Percentiles rank a stretch among this genome's conserved stretches.
These are phyloP conservation scores for Pica pica DNA, from an alignment of 2,113 vertebrate species.

Conservation along the genomic window DNA sequence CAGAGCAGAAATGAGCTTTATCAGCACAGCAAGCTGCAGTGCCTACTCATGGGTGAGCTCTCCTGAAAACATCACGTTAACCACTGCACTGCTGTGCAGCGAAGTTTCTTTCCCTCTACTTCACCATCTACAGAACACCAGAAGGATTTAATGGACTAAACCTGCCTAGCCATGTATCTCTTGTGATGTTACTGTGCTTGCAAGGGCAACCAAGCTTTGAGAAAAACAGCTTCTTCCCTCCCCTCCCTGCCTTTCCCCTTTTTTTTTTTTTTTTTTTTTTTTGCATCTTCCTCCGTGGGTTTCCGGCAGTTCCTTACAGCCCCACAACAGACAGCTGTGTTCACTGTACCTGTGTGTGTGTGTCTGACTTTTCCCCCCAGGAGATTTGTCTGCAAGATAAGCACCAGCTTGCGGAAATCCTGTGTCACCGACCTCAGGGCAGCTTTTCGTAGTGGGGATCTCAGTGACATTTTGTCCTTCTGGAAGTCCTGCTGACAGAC, in stretches of 20 bases:
- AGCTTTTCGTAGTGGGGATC: not conserved
- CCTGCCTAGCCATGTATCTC: not conserved
- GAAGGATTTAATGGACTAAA: not conserved
- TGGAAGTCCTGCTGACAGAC: not conserved
- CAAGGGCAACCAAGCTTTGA: not conserved
- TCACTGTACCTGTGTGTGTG: not conserved
- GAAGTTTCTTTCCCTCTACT: not conserved
- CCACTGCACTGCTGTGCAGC: not conserved
- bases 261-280: not conserved
- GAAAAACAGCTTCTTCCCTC: slow-evolving; percentile 19
- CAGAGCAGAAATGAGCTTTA: not conserved
- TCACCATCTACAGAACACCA: not conserved
- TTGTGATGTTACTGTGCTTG: not conserved
- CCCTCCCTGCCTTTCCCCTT: not conserved
- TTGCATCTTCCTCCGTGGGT: not conserved
- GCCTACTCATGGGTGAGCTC: not conserved
- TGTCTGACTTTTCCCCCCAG: not conserved
- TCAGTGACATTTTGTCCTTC: not conserved
- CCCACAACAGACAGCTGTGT: slow-evolving; percentile 39
- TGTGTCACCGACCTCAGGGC: not conserved
- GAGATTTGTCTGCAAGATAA: slow-evolving; percentile 27
- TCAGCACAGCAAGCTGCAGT: not conserved
- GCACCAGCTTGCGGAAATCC: slow-evolving; percentile 1
- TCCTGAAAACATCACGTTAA: not conserved
- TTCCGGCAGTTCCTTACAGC: slow-evolving; percentile 15